phyloP scores from a whole-genome alignment of 2,113 vertebrate species.

The Neotoma lepida region DNA sequence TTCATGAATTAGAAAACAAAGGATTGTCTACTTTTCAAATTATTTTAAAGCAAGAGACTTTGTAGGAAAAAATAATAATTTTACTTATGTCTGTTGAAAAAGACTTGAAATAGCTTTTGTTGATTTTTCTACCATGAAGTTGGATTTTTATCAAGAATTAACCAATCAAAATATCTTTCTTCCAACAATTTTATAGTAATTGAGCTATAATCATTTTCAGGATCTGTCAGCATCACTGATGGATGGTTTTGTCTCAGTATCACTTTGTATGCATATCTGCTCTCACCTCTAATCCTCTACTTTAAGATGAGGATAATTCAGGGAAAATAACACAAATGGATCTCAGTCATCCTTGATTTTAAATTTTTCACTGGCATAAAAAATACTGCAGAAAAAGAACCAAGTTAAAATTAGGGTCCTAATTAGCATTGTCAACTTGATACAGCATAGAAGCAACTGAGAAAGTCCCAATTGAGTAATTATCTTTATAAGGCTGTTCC shows the following conservation, averaged over 20 bases:
- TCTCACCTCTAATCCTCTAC: not conserved
- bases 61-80: not conserved
- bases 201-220: conserved; percentile 37
- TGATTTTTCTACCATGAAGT: not conserved
- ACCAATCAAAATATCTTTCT: conserved; percentile 55
- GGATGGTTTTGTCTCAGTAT: not conserved
- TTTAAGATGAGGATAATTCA: conserved; percentile 1
- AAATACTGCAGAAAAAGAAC: not conserved
- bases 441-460: not conserved
- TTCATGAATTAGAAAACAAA: conserved; percentile 43
- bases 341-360: not conserved
- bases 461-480: not conserved
- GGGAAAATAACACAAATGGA: not conserved
- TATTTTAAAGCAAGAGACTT: conserved; percentile 14
- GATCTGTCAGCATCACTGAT: not conserved
- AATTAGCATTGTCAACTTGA: not conserved
- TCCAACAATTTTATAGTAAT: conserved; percentile 29
- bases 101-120: not conserved
- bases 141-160: conserved; percentile 48
- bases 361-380: not conserved
- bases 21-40: not conserved
- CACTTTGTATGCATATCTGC: not conserved
- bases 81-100: not conserved
- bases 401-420: not conserved
- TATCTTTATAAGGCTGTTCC: not conserved